phyloP scores from a whole-genome alignment of 1,140 invertebrate genomes.

The Planococcus citri region DNA sequence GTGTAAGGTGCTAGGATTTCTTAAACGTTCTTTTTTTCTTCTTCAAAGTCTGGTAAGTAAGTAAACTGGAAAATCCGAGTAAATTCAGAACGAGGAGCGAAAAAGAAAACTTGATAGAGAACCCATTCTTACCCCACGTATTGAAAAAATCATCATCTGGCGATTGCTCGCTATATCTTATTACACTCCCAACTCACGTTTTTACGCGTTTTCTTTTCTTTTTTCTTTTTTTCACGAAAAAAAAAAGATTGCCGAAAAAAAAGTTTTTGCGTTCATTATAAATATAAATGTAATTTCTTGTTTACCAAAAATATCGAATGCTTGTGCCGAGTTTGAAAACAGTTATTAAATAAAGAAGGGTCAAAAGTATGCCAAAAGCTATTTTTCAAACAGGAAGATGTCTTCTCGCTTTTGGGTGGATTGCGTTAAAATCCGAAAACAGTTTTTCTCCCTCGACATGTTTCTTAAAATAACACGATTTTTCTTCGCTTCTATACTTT shows the following conservation, averaged over 20 bases:
- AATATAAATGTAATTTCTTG: slow-evolving; percentile 4
- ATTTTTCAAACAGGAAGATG: slow-evolving; percentile 7
- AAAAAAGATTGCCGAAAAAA: not conserved
- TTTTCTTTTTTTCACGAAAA: too few species aligned
- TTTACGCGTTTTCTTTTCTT: not conserved
- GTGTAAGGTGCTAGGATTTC: too few species aligned
- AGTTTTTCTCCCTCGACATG: not conserved
- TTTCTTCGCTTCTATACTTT: not conserved
- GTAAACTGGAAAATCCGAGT: too few species aligned
- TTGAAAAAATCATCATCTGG: not conserved
- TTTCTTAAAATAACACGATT: slow-evolving; percentile 8
- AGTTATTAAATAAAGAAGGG: slow-evolving; percentile 7
- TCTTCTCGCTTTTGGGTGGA: not conserved
- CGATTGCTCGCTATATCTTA: not conserved
- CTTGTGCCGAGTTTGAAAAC: not conserved
- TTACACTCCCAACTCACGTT: not conserved
- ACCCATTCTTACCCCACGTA: too few species aligned
- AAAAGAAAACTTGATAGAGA: too few species aligned
- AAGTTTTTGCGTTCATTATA: slow-evolving; percentile 3
- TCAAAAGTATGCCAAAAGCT: slow-evolving; percentile 6
- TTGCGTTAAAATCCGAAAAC: not conserved
- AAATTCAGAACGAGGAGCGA: too few species aligned
- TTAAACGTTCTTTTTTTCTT: too few species aligned
- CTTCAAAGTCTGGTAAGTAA: too few species aligned
- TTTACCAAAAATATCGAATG: slow-evolving; percentile 4